Conservation (phyloP, 2,888 invertebrate genomes). For the Chloroclystis v-ata region DNA sequence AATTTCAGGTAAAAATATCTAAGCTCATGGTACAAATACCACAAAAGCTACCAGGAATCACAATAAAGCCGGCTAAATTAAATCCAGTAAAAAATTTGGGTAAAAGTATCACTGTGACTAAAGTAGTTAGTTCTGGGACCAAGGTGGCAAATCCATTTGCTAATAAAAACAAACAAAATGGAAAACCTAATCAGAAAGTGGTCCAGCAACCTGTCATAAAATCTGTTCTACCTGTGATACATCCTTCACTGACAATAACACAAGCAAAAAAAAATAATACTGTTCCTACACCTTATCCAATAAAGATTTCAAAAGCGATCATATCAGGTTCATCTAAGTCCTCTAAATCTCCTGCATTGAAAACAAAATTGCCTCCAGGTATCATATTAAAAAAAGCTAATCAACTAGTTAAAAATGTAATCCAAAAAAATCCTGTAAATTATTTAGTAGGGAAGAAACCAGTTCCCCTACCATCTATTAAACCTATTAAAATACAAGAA, state of each 20-base stretch:
- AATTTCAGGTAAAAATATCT: constrained; percentile 54
- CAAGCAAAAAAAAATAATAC: constrained; percentile 16
- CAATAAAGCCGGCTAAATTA: constrained; percentile 45
- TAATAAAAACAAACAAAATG: constrained; percentile 33
- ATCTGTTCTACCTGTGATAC: background rate
- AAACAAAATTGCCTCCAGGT: constrained; percentile 50
- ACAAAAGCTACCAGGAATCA: constrained; percentile 44
- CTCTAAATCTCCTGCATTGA: background rate
- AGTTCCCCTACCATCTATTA: background rate
- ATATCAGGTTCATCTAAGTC: background rate
- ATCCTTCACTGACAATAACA: constrained; percentile 4
- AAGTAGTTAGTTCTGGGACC: constrained; percentile 28
- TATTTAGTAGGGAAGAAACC: background rate
- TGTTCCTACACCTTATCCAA: background rate
- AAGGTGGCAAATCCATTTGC: constrained; percentile 34
- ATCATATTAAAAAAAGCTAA: constrained; percentile 52
- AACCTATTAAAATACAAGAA: constrained; percentile 13
- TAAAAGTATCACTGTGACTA: constrained; percentile 37
- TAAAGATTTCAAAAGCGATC: constrained; percentile 6
- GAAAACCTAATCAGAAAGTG: constrained; percentile 23
- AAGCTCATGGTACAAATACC: constrained; percentile 72
- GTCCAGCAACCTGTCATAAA: constrained; percentile 3
- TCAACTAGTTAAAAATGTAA: constrained; percentile 6
- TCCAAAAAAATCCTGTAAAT: constrained; percentile 1
- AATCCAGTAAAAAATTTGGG: constrained; percentile 27